phyloP scores from a whole-genome alignment of 2,888 invertebrate species.

The Cryptus viduatorius region DNA sequence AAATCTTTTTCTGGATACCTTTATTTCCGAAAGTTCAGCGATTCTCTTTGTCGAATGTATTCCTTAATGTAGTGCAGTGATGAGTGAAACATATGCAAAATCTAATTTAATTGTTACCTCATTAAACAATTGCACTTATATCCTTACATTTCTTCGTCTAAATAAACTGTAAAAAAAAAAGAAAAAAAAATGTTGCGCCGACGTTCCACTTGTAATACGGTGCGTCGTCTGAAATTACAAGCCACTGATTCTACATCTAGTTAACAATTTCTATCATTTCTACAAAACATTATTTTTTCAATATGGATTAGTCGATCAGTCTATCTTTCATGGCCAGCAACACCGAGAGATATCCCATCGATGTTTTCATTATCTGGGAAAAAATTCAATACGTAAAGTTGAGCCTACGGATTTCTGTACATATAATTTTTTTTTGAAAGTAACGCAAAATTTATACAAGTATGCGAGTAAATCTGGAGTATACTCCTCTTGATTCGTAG shows the following conservation, averaged over 20 bases:
- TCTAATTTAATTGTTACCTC: background rate
- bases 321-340: slow-evolving; percentile 69
- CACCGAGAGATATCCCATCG: slow-evolving; percentile 72
- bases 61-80: background rate
- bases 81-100: background rate
- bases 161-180: background rate
- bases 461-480: too few species aligned
- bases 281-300: slow-evolving; percentile 6
- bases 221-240: background rate
- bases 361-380: slow-evolving; percentile 69
- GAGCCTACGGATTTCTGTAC: background rate
- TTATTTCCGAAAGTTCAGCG: slow-evolving; percentile 20
- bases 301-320: slow-evolving; percentile 20
- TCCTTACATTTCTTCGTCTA: slow-evolving; percentile 29
- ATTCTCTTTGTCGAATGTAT: slow-evolving; percentile 10
- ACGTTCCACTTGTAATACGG: background rate
- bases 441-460: too few species aligned
- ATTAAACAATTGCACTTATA: slow-evolving; percentile 8
- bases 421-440: too few species aligned
- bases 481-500: too few species aligned
- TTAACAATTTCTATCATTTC: background rate
- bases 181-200: background rate
- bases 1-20: slow-evolving; percentile 2
- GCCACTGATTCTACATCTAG: background rate
- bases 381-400: background rate